Percentiles rank a stretch among this genome's conserved stretches.
Conservation (phyloP, 1,140 invertebrate species). For the Leptinotarsa defecta region DNA sequence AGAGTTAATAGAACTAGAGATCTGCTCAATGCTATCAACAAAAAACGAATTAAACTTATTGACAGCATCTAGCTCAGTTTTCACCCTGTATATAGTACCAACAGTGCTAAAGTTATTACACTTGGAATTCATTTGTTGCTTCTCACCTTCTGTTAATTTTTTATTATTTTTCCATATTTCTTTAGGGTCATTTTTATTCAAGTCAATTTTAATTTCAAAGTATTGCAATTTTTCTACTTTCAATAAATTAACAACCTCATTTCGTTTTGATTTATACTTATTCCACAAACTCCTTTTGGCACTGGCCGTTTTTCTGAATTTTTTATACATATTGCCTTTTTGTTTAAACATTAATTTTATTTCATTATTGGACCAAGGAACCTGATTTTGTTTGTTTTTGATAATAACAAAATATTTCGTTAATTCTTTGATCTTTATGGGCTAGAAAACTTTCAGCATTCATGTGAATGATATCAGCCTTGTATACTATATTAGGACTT, state of each 20-base stretch:
- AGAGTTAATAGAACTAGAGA: neutral
- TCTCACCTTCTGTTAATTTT: no score
- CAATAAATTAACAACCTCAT: neutral
- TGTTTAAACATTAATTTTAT: neutral
- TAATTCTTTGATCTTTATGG: neutral
- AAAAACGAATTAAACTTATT: no score
- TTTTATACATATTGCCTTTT: neutral
- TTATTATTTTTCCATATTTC: no score
- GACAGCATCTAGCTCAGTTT: no score
- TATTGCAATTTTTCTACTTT: no score
- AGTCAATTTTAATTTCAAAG: no score
- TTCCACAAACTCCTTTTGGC: neutral
- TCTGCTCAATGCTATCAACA: neutral
- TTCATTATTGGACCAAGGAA: conserved; percentile 1
- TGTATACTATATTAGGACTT: conserved; percentile 9
- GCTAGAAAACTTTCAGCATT: conserved; percentile 8
- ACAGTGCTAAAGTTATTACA: neutral
- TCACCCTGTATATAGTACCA: neutral
- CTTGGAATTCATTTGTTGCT: neutral
- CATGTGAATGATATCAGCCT: neutral
- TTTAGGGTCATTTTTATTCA: no score
- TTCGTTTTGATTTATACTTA: neutral
- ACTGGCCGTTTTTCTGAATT: neutral
- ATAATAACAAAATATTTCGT: no score
- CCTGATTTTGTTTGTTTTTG: neutral